These are phyloP conservation scores for Eubasilissa regina DNA, from an alignment of 1,140 invertebrate genomes.

Conservation along the genomic window DNA sequence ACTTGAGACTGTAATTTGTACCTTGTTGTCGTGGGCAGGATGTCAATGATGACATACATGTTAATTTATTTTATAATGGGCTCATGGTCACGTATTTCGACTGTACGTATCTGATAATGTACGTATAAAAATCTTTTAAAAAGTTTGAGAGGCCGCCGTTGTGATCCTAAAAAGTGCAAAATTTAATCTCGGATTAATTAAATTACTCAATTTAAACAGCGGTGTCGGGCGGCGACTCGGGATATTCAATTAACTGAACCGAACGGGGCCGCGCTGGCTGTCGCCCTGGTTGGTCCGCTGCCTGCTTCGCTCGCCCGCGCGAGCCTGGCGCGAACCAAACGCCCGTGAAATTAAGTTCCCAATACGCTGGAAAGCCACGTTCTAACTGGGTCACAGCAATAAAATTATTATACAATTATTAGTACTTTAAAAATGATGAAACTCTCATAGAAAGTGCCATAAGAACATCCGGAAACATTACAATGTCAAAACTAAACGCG, in stretches of 20 bases:
- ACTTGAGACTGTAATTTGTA: too few species aligned
- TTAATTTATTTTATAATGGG: too few species aligned
- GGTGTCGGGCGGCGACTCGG: constrained; percentile 10
- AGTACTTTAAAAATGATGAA: too few species aligned
- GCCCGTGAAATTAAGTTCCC: constrained; percentile 39
- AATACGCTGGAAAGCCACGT: background rate
- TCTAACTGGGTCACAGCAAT: too few species aligned
- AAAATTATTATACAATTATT: too few species aligned
- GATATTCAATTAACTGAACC: constrained; percentile 39
- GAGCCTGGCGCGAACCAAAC: background rate
- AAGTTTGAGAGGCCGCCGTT: constrained; percentile 8
- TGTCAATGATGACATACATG: too few species aligned
- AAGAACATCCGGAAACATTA: too few species aligned
- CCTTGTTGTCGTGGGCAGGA: background rate
- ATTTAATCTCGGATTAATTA: constrained; percentile 39
- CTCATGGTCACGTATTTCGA: background rate
- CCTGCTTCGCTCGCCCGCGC: background rate
- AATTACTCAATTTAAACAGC: constrained; percentile 22
- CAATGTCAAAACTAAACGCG: too few species aligned
- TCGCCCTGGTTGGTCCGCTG: constrained; percentile 15
- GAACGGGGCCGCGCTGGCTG: constrained; percentile 14
- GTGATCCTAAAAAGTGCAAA: constrained; percentile 18
- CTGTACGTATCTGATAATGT: background rate
- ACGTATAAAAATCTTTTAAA: background rate
- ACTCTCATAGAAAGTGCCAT: too few species aligned